These are phyloP conservation scores for Schizotus pectinicornis DNA, from an alignment of 2,888 invertebrate species.

Conservation along the genomic window DNA sequence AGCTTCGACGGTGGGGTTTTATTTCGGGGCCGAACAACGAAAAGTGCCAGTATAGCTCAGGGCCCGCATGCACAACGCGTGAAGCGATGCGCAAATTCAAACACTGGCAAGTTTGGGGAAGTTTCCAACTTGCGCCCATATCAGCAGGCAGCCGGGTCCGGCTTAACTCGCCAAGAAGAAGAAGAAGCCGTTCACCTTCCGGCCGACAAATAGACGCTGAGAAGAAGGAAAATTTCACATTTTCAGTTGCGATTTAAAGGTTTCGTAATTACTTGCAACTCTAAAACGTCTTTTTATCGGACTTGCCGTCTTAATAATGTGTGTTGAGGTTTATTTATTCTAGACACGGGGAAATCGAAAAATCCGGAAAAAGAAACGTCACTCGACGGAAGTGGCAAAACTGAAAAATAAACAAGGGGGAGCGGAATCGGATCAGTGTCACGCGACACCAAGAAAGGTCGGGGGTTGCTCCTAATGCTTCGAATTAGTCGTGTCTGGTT, in stretches of 20 bases:
- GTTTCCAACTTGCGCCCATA: conserved; percentile 50
- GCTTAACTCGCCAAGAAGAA: conserved; percentile 45
- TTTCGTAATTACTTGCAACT: too few species aligned
- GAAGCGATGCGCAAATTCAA: conserved; percentile 59
- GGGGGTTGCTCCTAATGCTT: too few species aligned
- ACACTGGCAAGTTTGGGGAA: conserved; percentile 53
- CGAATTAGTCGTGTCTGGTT: conserved; percentile 9
- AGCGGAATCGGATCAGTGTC: conserved; percentile 29
- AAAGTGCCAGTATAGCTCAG: conserved; percentile 34
- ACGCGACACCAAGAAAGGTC: conserved; percentile 29
- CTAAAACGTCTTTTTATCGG: too few species aligned
- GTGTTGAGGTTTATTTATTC: too few species aligned
- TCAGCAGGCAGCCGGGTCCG: conserved; percentile 46
- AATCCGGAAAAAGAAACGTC: conserved; percentile 41
- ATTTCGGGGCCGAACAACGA: conserved; percentile 13
- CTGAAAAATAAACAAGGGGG: conserved; percentile 41
- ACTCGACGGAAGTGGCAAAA: conserved; percentile 46
- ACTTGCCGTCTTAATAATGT: too few species aligned
- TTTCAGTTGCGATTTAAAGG: too few species aligned
- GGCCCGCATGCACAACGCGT: conserved; percentile 54
- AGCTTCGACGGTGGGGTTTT: conserved; percentile 7
- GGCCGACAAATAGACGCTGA: conserved; percentile 23
- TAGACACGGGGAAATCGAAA: conserved; percentile 27
- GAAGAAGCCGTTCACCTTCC: conserved; percentile 42
- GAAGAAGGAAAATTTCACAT: too few species aligned